These are phyloP conservation scores for Lordiphosa mommai DNA, from an alignment of 1,140 invertebrate species.

Conservation along the genomic window DNA sequence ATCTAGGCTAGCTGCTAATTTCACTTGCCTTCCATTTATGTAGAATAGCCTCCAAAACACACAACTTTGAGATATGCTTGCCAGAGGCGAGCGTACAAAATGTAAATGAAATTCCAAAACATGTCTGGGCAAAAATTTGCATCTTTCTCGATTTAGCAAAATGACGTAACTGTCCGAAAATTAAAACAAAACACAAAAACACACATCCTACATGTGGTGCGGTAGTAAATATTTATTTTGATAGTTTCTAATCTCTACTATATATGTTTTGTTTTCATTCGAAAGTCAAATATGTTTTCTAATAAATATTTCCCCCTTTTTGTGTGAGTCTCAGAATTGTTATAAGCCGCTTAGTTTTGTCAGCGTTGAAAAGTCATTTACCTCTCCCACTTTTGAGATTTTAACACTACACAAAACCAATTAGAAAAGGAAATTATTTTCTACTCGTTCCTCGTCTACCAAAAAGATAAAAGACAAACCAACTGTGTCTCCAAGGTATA, in stretches of 20 bases:
- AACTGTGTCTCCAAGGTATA: conserved; percentile 34
- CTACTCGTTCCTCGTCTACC: no score
- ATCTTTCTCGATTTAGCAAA: conserved; percentile 34
- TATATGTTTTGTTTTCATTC: conserved; percentile 13
- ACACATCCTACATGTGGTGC: conserved; percentile 27
- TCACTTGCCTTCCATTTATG: conserved; percentile 9
- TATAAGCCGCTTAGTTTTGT: no score
- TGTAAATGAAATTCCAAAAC: no score
- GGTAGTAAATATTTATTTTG: conserved; percentile 21
- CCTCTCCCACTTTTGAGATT: no score
- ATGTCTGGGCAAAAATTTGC: conserved; percentile 21
- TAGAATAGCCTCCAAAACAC: conserved; percentile 1
- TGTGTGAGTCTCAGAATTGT: no score
- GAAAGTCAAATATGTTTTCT: no score
- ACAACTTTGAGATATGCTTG: conserved; percentile 9
- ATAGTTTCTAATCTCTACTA: background rate
- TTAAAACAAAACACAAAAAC: background rate
- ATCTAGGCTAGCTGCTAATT: conserved; percentile 14
- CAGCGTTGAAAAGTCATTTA: no score
- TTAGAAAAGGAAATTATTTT: conserved; percentile 4
- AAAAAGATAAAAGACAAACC: conserved; percentile 1
- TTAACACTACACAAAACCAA: conserved; percentile 19
- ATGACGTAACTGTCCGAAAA: conserved; percentile 21
- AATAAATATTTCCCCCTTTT: no score
- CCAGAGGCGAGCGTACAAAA: background rate